Percentiles rank a stretch among this genome's conserved stretches.
Evolutionary conservation across 2,113 vertebrate genomes (phyloP).

Genomic region (Chaetops frenatus): DNA sequence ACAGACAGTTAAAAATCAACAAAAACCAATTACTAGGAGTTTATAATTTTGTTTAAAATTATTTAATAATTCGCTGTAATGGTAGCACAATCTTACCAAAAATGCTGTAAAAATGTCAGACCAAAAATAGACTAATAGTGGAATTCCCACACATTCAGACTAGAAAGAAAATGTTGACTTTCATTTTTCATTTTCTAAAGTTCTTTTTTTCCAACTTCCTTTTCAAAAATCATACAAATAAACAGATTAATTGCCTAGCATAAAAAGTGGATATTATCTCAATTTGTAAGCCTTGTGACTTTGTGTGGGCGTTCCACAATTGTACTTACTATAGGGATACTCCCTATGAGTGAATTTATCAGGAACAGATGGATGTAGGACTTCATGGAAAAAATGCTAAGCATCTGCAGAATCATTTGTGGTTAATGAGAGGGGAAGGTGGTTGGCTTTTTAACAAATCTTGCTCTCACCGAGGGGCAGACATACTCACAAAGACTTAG

Average conservation of each 20-base stretch:
- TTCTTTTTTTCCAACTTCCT: not conserved
- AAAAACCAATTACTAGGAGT: not conserved
- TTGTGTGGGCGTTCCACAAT: not conserved
- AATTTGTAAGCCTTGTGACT: not conserved
- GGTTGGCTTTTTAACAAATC: not conserved
- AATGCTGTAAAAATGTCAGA: not conserved
- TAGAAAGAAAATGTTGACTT: not conserved
- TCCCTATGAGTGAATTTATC: not conserved
- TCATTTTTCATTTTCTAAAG: conserved; percentile 15
- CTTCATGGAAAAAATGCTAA: not conserved
- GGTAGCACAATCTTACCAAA: not conserved
- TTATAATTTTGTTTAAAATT: not conserved
- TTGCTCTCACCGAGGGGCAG: not conserved
- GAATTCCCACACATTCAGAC: not conserved
- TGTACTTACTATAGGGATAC: not conserved
- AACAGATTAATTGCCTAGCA: not conserved
- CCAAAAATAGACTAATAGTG: not conserved
- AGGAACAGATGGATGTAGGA: not conserved
- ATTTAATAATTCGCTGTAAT: not conserved
- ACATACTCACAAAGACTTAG: not conserved
- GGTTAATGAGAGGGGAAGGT: not conserved
- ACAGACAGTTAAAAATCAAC: not conserved
- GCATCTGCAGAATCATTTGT: not conserved
- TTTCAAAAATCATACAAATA: not conserved
- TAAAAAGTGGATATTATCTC: not conserved